These are phyloP conservation scores for Brachionus koreanus DNA, from an alignment of 1,140 invertebrate species.

Conservation along the genomic window DNA sequence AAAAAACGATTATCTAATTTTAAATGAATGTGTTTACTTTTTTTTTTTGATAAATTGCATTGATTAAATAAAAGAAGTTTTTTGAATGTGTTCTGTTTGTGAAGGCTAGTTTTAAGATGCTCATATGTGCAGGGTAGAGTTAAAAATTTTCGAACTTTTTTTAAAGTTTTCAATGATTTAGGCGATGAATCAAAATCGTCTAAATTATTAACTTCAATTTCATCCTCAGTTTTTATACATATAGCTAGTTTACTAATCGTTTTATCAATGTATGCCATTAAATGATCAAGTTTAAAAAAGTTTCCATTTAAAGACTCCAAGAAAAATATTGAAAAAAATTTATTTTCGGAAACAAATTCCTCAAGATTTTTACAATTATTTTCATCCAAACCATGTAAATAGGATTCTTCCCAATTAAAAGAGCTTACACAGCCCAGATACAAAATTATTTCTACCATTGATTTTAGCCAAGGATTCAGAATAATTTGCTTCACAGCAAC, in stretches of 20 bases:
- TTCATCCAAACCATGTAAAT: background rate
- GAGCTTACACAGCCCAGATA: background rate
- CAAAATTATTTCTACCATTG: background rate
- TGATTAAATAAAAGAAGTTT: slow-evolving; percentile 12
- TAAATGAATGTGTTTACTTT: background rate
- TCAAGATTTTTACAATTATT: background rate
- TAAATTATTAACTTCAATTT: background rate
- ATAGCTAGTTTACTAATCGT: background rate
- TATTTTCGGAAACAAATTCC: background rate
- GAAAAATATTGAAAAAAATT: slow-evolving; percentile 23
- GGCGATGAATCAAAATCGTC: background rate
- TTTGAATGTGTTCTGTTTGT: background rate
- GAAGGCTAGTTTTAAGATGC: background rate
- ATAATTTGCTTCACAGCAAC: background rate
- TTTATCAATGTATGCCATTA: background rate
- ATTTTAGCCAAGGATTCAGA: background rate
- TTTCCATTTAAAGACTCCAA: slow-evolving; percentile 21
- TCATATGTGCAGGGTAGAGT: background rate
- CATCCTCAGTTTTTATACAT: background rate
- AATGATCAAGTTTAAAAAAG: slow-evolving; percentile 34
- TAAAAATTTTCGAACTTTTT: background rate
- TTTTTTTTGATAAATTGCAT: background rate
- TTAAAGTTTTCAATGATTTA: slow-evolving; percentile 2
- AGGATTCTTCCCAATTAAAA: background rate
- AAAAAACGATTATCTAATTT: background rate